Base-by-base conservation (phyloP, 1,140 invertebrate genomes). In the Pseudobourletiella spinata region DNA sequence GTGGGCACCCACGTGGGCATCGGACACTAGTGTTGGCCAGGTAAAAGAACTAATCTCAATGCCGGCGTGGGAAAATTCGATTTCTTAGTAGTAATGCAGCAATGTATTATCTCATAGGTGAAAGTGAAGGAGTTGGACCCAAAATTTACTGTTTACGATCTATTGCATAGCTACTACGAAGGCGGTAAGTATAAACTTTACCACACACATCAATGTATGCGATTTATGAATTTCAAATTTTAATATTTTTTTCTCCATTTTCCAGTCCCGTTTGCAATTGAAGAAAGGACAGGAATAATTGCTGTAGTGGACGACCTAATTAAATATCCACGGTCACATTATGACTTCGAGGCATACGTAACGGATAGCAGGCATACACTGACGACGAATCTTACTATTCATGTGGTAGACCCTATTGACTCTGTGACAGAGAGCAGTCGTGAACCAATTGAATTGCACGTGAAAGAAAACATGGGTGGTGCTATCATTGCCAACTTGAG, bases 261-360 rank as follows among this genome's bases (percentile, higher is more conserved):
- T 79, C 59, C 75, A 89, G 86, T 95, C 58, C 88, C 90, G 6
- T 92, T 93, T 75, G 87, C 85, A 16, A 88, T 95, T 30, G 90
- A 95, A 76, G 86, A 91, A 67, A 78, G 85, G 61, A 89, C 87
- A 6, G 92, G 92, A 2, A 87, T 87, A 1, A 89, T 96, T 25
- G 89, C 86, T 4, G 88, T 93, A 0, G 83, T 89, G 15, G 81
- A 88, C 26, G 82, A 85, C 48, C 76, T 91, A 56, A 76, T 82
- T 2, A 84, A 86, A 59, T 91, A 83, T 67, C 79, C 83, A 16
- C 76, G 82, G 25, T 77, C 79, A n/a, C 42, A 61, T 4, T 91
- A 87, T 71, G 84, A 89, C 48, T 89, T 91, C 71, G 88, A 91
- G 76, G 87, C 86, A 1, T 82, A 89, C 22, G 87, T 87, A 0